Percentiles rank a stretch among this genome's conserved stretches.
phyloP scores from a whole-genome alignment of 2,888 invertebrate genomes.

The Mesoligia furuncula region DNA sequence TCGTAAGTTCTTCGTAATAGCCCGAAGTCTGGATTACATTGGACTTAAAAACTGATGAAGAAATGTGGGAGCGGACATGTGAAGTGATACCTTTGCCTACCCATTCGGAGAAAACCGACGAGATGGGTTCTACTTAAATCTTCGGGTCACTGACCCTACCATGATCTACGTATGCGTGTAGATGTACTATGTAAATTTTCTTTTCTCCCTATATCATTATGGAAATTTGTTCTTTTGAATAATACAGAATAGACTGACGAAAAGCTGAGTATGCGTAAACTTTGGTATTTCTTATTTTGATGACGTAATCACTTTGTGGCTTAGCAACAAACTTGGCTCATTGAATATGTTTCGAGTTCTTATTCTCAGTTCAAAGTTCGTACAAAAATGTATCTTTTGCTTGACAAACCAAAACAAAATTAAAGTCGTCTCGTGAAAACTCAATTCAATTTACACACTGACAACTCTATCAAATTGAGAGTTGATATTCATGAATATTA shows the following conservation, averaged over 20 bases:
- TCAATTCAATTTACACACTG: background rate
- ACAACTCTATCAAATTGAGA: background rate
- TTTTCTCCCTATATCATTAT: constrained; percentile 48
- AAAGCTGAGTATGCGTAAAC: constrained; percentile 58
- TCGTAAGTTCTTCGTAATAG: too few species aligned
- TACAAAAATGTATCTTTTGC: constrained; percentile 17
- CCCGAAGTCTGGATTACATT: background rate
- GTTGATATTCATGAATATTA: background rate
- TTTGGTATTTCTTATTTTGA: constrained; percentile 58
- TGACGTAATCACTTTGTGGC: constrained; percentile 53
- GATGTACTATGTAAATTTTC: constrained; percentile 37
- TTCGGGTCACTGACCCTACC: constrained; percentile 9
- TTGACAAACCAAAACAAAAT: constrained; percentile 30
- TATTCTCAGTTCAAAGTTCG: constrained; percentile 20
- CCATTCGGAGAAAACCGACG: background rate
- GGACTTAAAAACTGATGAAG: background rate
- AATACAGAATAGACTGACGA: constrained; percentile 50
- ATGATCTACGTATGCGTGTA: constrained; percentile 12
- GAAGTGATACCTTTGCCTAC: background rate
- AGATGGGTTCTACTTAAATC: background rate
- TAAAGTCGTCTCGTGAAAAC: background rate
- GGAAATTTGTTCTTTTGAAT: constrained; percentile 61
- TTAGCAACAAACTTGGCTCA: constrained; percentile 52
- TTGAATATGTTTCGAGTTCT: constrained; percentile 48
- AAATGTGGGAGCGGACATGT: background rate